Percentiles rank a stretch among this genome's conserved stretches.
Conservation (phyloP, 2,888 invertebrate species). For the Troilus luridus region DNA sequence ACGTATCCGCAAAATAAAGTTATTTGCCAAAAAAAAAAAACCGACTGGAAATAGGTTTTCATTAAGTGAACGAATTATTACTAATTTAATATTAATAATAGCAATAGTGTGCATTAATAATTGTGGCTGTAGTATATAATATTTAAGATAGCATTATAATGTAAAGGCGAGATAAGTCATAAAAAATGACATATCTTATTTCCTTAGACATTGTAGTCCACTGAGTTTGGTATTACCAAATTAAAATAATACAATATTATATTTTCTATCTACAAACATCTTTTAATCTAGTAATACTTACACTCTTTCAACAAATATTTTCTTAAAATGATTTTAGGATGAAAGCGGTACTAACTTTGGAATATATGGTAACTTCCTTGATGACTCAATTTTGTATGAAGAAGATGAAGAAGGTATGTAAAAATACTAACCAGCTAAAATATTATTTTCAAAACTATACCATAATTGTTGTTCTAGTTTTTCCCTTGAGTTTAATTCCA, state of each 20-base stretch:
- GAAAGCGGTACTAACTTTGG: slow-evolving; percentile 19
- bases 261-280: not conserved
- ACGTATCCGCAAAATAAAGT: no score
- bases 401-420: slow-evolving; percentile 61
- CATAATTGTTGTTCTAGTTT: not conserved
- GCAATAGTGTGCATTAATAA: not conserved
- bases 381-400: slow-evolving; percentile 63
- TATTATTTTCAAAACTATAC: not conserved
- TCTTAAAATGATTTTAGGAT: slow-evolving; percentile 33
- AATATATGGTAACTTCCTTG: slow-evolving; percentile 52
- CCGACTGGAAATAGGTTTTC: no score
- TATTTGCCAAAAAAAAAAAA: no score
- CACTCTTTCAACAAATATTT: not conserved
- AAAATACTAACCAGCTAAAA: not conserved
- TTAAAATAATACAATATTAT: not conserved
- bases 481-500: not conserved
- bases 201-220: no score
- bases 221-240: no score
- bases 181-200: no score
- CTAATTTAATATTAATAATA: not conserved
- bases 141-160: no score
- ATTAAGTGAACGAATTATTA: no score
- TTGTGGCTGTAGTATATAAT: not conserved
- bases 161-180: no score
- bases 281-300: not conserved